phyloP scores from a whole-genome alignment of 2,888 invertebrate species.

The Noctua janthe region DNA sequence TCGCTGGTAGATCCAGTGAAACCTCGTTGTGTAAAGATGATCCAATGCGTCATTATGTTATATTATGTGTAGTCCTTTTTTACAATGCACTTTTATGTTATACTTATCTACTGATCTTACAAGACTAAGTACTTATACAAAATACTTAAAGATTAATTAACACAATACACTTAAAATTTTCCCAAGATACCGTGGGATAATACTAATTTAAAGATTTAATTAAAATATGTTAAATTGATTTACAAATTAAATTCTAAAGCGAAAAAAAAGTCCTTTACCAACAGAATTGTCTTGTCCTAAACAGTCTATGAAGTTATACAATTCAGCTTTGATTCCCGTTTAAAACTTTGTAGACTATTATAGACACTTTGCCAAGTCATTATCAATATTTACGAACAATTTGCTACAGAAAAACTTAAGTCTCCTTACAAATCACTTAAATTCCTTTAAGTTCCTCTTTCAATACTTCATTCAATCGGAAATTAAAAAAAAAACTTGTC shows the following conservation, averaged over 20 bases:
- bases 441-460: slow-evolving; percentile 1
- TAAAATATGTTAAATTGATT: not conserved
- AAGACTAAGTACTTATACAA: slow-evolving; percentile 62
- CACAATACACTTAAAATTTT: not conserved
- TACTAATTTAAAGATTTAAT: not conserved
- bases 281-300: not conserved
- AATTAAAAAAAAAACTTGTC: slow-evolving; percentile 9
- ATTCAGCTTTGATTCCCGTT: slow-evolving; percentile 19
- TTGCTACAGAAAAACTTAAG: slow-evolving; percentile 30
- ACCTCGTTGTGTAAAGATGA: slow-evolving; percentile 23
- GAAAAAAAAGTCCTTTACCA: not conserved
- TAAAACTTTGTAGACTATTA: slow-evolving; percentile 18
- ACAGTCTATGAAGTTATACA: slow-evolving; percentile 28
- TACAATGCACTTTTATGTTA: slow-evolving; percentile 46
- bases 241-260: not conserved
- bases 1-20: slow-evolving; percentile 35
- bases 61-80: slow-evolving; percentile 40
- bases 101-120: slow-evolving; percentile 43
- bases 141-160: slow-evolving; percentile 50
- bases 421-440: slow-evolving; percentile 22
- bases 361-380: slow-evolving; percentile 20
- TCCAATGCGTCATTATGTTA: slow-evolving; percentile 28
- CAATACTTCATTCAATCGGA: not conserved
- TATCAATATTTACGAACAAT: slow-evolving; percentile 45
- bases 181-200: not conserved